Evolutionary conservation across 2,888 invertebrate genomes (phyloP), one percentile per base, ranked within the genome.

Genomic region (Meandrusa payeni): DNA sequence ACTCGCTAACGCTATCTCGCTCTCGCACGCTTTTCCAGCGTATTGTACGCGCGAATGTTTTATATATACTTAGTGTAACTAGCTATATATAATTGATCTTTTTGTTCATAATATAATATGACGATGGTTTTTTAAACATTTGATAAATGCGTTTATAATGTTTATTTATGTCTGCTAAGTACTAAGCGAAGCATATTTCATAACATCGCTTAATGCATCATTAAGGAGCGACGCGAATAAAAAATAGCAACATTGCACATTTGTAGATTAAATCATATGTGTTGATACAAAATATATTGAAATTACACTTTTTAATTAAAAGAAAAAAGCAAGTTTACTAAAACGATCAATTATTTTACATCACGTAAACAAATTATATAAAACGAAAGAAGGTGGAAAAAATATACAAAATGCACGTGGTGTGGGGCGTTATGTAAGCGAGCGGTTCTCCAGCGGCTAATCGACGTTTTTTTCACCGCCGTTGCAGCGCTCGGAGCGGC

Each of bases 1-100:
- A 78, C 66, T 63, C 59, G 57, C 58, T 75, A 55, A 61, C 54
- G 63, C 72, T 55, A 55, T 85, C 83, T 61, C 76, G 54, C 70
- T 82, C 76, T 46, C 69, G 56, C 80, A 61, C 71, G 63, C 63
- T 70, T 67, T 75, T 73, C 67, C 67, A 71, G 72, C 64, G 61
- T 78, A 75, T 73, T 73, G 69, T 76, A 74, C 71, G 72, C 69
- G 69, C 42, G 36, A 42, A 42, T 42, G 36, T 37, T 42, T 67
- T 62, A 68, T 62, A 64, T 62, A 68, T 62, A 64, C 71, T 66
- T 67, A 64, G 66, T 63, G 62, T 72, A 3, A 67, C 69, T n/a
- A 67, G 62, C 59, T 68, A 65, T 54, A 65, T 57, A 61, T 68
- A 67, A 67, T 69, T 65, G 61, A 64, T 62, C 59, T 65, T 65